Evolutionary conservation across 2,113 vertebrate species (phyloP), one percentile per base, ranked within the genome.

Genomic region (Marmota flaviventris): DNA sequence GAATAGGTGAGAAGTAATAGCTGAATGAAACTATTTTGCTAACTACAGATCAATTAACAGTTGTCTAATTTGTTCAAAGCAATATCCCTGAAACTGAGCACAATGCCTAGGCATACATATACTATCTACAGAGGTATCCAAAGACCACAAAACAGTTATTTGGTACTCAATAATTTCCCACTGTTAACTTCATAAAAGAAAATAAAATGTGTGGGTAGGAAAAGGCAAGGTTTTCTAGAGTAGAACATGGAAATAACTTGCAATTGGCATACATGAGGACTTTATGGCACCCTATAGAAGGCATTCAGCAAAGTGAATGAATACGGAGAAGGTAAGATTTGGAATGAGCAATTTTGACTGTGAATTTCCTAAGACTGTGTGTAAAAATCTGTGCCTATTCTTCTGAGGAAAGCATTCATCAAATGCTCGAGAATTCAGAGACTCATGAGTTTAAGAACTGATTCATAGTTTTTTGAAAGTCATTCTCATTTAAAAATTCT

Each of bases 131-230:
- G 4, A 86, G 45, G 51, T 7, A 79, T 58, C 14, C n/a, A 1
- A 79, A 75, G 29, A 78, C 4, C 27, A 75, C 78, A 85, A 69
- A 81, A 42, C 0, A 83, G 77, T 37, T 70, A 48, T 11, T n/a
- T 61, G 67, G 12, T 34, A 95, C 29, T 70, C 22, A 87, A 79
- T 95, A 51, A 96, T 24, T 91, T 87, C 32, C 24, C 82, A 29
- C 4, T 77, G 18, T 39, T 96, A 88, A 83, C 10, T 91, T 69
- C 48, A 94, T 29, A 93, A 89, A 89, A 84, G 14, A 92, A 81
- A 88, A 90, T 4, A 86, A 78, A 69, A 12, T 27, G 11, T n/a
- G 27, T 63, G 2, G 53, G 48, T 89, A 17, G 37, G 79, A 51
- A 72, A 87, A 86, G 27, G 27, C 53, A 92, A 94, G 61, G 51